Evolutionary conservation across 2,797 vertebrate species (phyloP).

Genomic region (Rousettus madagascariensis): DNA sequence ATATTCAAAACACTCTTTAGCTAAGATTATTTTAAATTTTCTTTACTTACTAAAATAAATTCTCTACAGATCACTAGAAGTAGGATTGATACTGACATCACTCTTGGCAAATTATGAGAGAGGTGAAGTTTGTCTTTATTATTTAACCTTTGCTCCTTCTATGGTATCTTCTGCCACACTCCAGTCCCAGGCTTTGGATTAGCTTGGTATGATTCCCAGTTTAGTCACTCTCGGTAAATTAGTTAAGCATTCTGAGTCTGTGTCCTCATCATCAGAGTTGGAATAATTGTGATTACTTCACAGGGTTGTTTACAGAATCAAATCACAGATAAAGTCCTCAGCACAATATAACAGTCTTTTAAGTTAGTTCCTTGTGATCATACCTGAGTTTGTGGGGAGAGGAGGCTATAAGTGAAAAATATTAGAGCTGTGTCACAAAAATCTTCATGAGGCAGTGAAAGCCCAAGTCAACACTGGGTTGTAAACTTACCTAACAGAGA

Average conservation of each 20-base stretch:
- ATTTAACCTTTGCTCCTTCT: neutral
- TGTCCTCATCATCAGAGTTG: neutral
- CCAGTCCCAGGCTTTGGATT: neutral
- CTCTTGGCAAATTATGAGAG: neutral
- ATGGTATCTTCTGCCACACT: neutral
- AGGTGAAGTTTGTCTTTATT: neutral
- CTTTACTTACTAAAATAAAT: constrained; percentile 12
- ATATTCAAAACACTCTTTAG: neutral
- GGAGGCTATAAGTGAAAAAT: neutral
- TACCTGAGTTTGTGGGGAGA: neutral
- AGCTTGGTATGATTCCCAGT: neutral
- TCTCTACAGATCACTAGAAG: neutral
- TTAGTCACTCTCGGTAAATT: neutral
- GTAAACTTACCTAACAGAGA: neutral
- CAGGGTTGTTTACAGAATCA: neutral
- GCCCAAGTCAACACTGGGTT: neutral
- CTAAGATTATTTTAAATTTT: constrained; percentile 2
- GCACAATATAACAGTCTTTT: neutral
- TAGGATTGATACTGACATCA: neutral
- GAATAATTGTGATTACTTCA: neutral
- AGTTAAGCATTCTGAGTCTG: neutral
- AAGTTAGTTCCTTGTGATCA: neutral
- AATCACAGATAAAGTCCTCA: neutral
- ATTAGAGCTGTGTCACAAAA: neutral
- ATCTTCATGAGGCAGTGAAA: neutral